Evolutionary conservation across 2,113 vertebrate genomes (phyloP), one percentile per base, ranked within the genome.

Genomic region (Pungitius pungitius): DNA sequence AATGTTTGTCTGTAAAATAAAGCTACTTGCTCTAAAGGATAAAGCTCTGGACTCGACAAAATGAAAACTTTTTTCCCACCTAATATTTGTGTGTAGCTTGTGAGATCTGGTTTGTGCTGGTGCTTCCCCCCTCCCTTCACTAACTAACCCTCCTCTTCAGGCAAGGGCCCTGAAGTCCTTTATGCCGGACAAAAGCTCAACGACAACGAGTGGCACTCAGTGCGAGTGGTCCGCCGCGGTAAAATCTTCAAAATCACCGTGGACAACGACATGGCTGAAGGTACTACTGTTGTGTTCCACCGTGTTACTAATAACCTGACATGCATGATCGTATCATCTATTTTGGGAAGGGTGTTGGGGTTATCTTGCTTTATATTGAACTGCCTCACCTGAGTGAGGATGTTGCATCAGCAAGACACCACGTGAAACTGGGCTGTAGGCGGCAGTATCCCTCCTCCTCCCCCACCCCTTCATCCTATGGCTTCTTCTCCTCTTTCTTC

Each of bases 141-240:
- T 93, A 89, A 91, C 86, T 63, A 69, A 82, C 85, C 84, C 40
- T 93, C 89, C 85, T 93, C 90, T 86, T 88, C 93, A 99, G 97
- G 97, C 94, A 99, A 99, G 86, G 97, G 97, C 78, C 97, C 97
- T 22, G 97, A 99, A 91, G 96, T 95, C 59, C 94, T 99, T 76
- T 98, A 96, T 71, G 97, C 97, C 12, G 97, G 97, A 71, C 96
- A 98, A 92, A 99, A 99, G 66, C 95, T 99, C 87, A 99, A 98
- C 61, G 96, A 99, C 93, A 98, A 99, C 0, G 96, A 97, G 22
- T 99, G 97, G 97, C 97, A 99, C 92, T 95, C 97, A 0, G 97
- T 99, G 2, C 93, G 96, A 12, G 97, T 99, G 54, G 88, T 96
- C 47, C 95, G 97, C 0, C 94, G 97, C 30, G 97, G 97, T 90